Conservation (phyloP, 2,888 invertebrate species). For the Dioctria rufipes region DNA sequence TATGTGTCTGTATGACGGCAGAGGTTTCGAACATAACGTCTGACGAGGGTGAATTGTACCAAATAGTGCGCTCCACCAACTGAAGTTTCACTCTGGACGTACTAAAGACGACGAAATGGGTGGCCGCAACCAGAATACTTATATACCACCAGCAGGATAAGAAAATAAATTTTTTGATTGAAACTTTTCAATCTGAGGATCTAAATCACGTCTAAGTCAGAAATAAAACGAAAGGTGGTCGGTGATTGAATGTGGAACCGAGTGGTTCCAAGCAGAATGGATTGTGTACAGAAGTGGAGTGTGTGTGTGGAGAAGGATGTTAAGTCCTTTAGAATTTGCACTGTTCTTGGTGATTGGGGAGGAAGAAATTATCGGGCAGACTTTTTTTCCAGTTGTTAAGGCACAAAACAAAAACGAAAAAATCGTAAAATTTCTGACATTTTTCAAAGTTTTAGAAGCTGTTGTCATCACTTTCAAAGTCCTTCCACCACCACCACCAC, state of each 20-base stretch:
- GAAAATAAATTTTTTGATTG: constrained; percentile 55
- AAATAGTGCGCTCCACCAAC: constrained; percentile 6
- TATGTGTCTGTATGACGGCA: constrained; percentile 16
- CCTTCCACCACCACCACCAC: too few relatives aligned
- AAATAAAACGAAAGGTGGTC: constrained; percentile 48
- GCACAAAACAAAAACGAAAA: constrained; percentile 15
- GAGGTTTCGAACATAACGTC: background rate
- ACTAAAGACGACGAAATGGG: background rate
- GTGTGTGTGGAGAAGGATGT: background rate
- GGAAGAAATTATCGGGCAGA: constrained; percentile 33
- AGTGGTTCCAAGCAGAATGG: background rate
- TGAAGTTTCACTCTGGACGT: background rate
- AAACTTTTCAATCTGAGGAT: constrained; percentile 54
- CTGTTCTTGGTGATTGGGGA: constrained; percentile 22
- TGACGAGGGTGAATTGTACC: background rate
- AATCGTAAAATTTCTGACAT: constrained; percentile 10
- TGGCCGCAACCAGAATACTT: background rate
- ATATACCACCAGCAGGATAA: constrained; percentile 14
- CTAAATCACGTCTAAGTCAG: constrained; percentile 55
- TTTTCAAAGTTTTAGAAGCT: background rate
- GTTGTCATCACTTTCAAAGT: constrained; percentile 32
- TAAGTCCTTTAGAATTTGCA: constrained; percentile 46
- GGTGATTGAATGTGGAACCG: constrained; percentile 32
- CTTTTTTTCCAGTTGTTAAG: background rate
- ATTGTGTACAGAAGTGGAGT: constrained; percentile 1